Conservation (phyloP, 2,797 vertebrate genomes). For the Centroberyx gerrardi region DNA sequence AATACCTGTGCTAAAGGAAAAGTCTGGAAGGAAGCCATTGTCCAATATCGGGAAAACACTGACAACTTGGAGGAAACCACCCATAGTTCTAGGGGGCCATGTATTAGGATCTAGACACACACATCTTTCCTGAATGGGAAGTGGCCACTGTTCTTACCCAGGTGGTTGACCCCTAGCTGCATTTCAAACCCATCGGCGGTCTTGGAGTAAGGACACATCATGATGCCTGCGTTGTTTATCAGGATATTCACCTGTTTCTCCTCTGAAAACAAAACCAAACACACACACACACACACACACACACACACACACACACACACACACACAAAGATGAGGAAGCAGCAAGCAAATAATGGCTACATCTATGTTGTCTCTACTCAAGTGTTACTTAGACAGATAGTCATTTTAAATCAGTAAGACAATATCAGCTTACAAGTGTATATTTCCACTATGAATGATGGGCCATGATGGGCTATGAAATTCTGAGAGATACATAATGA, state of each 20-base stretch:
- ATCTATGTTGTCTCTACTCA: too few species aligned
- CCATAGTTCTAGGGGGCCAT: too few species aligned
- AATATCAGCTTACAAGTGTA: too few species aligned
- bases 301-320: constrained; percentile 20
- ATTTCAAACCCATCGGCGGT: constrained; percentile 87
- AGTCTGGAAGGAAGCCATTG: constrained; percentile 31
- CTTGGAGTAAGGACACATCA: constrained; percentile 89
- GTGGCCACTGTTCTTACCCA: constrained; percentile 75
- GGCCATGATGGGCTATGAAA: too few species aligned
- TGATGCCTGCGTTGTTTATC: constrained; percentile 88
- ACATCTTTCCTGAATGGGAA: background rate
- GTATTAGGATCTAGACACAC: too few species aligned
- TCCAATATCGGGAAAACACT: constrained; percentile 8
- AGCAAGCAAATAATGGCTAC: too few species aligned
- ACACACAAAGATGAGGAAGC: background rate
- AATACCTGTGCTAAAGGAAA: constrained; percentile 49
- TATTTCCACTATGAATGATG: too few species aligned
- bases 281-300: background rate
- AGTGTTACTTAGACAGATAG: too few species aligned
- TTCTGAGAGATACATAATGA: too few species aligned
- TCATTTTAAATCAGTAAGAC: too few species aligned
- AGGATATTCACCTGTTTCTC: constrained; percentile 86
- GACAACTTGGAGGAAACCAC: constrained; percentile 32
- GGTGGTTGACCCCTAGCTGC: constrained; percentile 88
- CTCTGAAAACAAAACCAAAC: constrained; percentile 75